Conservation (phyloP, 2,888 invertebrate genomes). For the Cerceris rybyensis region DNA sequence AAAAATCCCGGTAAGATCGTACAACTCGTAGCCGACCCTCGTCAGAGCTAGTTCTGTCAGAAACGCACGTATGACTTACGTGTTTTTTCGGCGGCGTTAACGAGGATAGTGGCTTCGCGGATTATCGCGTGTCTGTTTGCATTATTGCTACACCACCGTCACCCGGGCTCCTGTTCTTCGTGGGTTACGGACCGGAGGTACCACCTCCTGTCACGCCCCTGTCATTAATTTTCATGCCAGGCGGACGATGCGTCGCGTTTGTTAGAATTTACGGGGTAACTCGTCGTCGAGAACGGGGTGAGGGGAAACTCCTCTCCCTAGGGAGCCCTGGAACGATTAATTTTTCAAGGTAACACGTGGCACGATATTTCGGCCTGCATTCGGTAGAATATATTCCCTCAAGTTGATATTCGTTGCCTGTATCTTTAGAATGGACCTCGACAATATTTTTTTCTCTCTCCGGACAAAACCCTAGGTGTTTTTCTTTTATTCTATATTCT, state of each 20-base stretch:
- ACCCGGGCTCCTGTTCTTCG: constrained; percentile 30
- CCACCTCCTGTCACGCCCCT: constrained; percentile 68
- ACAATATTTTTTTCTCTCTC: not conserved
- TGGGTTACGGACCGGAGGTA: constrained; percentile 46
- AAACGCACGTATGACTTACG: constrained; percentile 56
- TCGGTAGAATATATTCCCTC: not conserved
- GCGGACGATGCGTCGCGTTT: constrained; percentile 72
- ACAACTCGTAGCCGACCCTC: constrained; percentile 43
- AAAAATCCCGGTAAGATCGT: not conserved
- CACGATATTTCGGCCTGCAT: constrained; percentile 49
- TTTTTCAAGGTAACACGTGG: constrained; percentile 72
- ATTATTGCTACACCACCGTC: constrained; percentile 66
- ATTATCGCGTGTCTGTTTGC: constrained; percentile 79
- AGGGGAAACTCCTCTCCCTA: constrained; percentile 20
- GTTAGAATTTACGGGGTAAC: constrained; percentile 74
- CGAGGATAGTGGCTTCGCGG: constrained; percentile 59
- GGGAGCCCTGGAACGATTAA: constrained; percentile 67
- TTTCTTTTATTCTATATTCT: too few relatives aligned
- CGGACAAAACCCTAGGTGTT: too few relatives aligned
- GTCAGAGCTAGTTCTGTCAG: constrained; percentile 38
- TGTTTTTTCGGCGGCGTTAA: constrained; percentile 45
- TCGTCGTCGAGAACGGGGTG: constrained; percentile 46
- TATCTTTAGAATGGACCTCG: too few relatives aligned
- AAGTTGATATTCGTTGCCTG: too few relatives aligned
- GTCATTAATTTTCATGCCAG: constrained; percentile 79